Evolutionary conservation across 2,888 invertebrate genomes (phyloP).

Genomic region (Drosophila mulleri): DNA sequence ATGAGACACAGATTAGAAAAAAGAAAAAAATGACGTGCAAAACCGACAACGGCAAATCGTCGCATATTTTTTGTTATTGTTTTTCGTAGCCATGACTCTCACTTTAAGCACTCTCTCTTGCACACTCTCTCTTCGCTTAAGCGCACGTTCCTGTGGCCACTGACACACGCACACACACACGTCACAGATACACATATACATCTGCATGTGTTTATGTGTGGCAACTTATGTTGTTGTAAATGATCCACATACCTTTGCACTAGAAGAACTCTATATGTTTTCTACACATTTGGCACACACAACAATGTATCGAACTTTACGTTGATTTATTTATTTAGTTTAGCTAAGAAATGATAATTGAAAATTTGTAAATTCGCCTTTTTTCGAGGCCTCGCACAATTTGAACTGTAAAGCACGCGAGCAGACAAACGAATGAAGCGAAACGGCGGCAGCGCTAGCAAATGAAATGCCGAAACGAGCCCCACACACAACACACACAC

Average conservation of each 20-base stretch:
- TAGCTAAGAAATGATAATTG: constrained; percentile 5
- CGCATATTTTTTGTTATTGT: constrained; percentile 21
- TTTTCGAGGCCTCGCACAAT: constrained; percentile 30
- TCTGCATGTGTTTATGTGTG: constrained; percentile 1
- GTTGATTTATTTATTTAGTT: constrained; percentile 10
- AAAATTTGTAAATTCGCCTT: constrained; percentile 7
- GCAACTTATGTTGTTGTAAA: constrained; percentile 26
- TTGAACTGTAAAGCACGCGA: constrained; percentile 76
- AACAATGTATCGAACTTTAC: constrained; percentile 22
- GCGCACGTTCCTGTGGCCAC: constrained; percentile 45
- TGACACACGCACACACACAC: constrained; percentile 15
- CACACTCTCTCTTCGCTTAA: constrained; percentile 35
- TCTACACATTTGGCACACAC: constrained; percentile 56
- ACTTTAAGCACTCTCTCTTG: constrained; percentile 26
- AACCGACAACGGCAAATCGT: constrained; percentile 1
- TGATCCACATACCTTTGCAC: constrained; percentile 61
- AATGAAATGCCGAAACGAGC: constrained; percentile 75
- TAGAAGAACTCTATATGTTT: constrained; percentile 33
- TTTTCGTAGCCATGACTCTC: constrained; percentile 40
- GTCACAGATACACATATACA: background rate
- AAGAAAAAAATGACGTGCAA: background rate
- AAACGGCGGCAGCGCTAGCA: constrained; percentile 71
- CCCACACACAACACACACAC: constrained; percentile 17
- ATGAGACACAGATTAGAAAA: constrained; percentile 38
- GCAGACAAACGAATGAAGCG: constrained; percentile 78